Conservation (phyloP, 1,140 invertebrate species). For the Scaptomyza pallida region DNA sequence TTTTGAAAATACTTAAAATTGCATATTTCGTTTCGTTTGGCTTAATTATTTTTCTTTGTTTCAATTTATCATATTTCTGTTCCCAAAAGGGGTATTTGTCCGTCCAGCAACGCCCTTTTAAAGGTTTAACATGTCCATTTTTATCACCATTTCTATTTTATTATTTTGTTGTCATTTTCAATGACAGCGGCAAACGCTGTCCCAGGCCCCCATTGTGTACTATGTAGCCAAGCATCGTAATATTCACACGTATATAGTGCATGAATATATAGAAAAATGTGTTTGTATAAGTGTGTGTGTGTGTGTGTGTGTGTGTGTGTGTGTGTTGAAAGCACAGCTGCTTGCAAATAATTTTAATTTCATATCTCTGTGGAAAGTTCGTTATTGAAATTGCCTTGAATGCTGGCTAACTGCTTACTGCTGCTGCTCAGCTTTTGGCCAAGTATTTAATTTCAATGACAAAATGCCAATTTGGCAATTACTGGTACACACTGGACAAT, state of each 20-base stretch:
- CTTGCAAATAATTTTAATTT: conserved; percentile 77
- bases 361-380: conserved; percentile 69
- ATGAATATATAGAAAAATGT: conserved; percentile 2
- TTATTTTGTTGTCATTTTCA: conserved; percentile 70
- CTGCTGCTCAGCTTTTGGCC: conserved; percentile 12
- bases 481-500: conserved; percentile 8
- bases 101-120: not conserved
- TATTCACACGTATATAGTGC: conserved; percentile 9
- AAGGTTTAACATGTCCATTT: not conserved
- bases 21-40: too few relatives aligned
- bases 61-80: too few relatives aligned
- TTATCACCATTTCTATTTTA: conserved; percentile 43
- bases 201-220: conserved; percentile 37
- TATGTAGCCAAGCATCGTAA: conserved; percentile 16
- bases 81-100: conserved; percentile 1
- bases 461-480: conserved; percentile 48
- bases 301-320: not conserved
- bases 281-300: conserved; percentile 4
- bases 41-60: too few relatives aligned
- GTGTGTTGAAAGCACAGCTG: conserved; percentile 55
- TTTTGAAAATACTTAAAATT: too few relatives aligned
- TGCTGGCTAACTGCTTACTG: conserved; percentile 13
- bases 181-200: conserved; percentile 59
- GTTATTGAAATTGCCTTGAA: conserved; percentile 67
- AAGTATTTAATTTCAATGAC: conserved; percentile 78